These are phyloP conservation scores for Sphaerophoria rueppellii DNA, from an alignment of 2,888 invertebrate species.

Conservation along the genomic window DNA sequence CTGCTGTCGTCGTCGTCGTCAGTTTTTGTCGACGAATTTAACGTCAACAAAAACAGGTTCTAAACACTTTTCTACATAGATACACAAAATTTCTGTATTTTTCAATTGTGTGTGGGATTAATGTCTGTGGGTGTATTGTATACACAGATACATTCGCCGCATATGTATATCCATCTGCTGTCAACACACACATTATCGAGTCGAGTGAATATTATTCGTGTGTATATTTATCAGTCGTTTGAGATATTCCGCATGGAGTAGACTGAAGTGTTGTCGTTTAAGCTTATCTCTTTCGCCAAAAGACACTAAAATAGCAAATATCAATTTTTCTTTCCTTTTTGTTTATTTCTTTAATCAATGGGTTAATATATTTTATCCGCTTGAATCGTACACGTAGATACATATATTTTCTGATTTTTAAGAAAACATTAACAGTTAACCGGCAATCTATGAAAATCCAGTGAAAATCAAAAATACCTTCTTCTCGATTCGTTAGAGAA, in stretches of 20 bases:
- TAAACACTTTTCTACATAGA: conserved; percentile 5
- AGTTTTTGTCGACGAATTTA: not conserved
- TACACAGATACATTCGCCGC: conserved; percentile 14
- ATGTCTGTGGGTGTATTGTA: conserved; percentile 49
- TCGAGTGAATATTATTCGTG: conserved; percentile 70
- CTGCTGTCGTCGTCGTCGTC: conserved; percentile 4
- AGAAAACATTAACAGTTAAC: not conserved
- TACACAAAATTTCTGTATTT: conserved; percentile 22
- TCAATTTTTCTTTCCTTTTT: conserved; percentile 54
- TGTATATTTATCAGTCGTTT: conserved; percentile 77
- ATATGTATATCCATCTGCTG: not conserved
- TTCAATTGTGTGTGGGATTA: conserved; percentile 30
- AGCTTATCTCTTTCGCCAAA: conserved; percentile 64
- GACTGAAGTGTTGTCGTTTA: conserved; percentile 68
- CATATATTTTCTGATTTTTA: not conserved
- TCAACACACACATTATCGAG: conserved; percentile 64
- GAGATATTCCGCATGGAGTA: conserved; percentile 76
- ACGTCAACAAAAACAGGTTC: conserved; percentile 72
- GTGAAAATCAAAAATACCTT: conserved; percentile 3
- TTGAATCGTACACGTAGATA: conserved; percentile 1
- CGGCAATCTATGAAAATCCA: conserved; percentile 22
- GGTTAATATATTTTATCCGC: conserved; percentile 25
- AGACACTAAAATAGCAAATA: conserved; percentile 30
- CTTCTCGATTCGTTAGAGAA: not conserved
- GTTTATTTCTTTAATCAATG: conserved; percentile 24